phyloP scores from a whole-genome alignment of 2,888 invertebrate species.

The Philereme transversata region DNA sequence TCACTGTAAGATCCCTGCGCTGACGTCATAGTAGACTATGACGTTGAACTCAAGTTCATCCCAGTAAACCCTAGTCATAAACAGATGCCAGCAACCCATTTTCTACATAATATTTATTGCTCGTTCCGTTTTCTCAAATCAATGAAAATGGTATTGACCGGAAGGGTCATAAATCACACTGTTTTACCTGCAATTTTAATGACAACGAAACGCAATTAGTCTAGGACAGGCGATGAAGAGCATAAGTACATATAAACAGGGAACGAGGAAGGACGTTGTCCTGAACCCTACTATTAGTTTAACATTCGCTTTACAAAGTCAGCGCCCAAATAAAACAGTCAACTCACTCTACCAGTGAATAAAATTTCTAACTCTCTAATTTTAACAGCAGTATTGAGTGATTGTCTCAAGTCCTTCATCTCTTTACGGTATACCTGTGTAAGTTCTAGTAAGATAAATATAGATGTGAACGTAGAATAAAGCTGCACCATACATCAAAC shows the following conservation, averaged over 20 bases:
- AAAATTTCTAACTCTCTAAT: no score
- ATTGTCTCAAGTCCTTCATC: no score
- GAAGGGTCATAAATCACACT: conserved; percentile 35
- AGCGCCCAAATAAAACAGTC: conserved; percentile 6
- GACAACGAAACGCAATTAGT: conserved; percentile 36
- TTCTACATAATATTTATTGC: conserved; percentile 30
- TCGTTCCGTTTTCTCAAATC: conserved; percentile 24
- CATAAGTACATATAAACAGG: conserved; percentile 25
- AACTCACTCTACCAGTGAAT: background rate
- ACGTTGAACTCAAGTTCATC: background rate
- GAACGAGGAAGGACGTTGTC: conserved; percentile 64
- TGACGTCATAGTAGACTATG: background rate
- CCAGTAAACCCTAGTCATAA: background rate
- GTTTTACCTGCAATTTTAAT: conserved; percentile 28
- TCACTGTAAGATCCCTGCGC: background rate
- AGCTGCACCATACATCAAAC: no score
- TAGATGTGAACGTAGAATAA: no score
- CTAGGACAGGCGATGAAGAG: conserved; percentile 32
- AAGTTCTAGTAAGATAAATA: no score
- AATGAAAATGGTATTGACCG: conserved; percentile 40
- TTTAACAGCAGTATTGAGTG: no score
- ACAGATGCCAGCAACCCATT: conserved; percentile 28
- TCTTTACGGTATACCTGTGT: no score
- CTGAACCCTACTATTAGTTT: conserved; percentile 14
- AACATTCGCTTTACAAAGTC: background rate